These are phyloP conservation scores for Turritopsis dohrnii DNA, from an alignment of 30 jellyfish, hydroid and myxozoan genomes.

Conservation along the genomic window DNA sequence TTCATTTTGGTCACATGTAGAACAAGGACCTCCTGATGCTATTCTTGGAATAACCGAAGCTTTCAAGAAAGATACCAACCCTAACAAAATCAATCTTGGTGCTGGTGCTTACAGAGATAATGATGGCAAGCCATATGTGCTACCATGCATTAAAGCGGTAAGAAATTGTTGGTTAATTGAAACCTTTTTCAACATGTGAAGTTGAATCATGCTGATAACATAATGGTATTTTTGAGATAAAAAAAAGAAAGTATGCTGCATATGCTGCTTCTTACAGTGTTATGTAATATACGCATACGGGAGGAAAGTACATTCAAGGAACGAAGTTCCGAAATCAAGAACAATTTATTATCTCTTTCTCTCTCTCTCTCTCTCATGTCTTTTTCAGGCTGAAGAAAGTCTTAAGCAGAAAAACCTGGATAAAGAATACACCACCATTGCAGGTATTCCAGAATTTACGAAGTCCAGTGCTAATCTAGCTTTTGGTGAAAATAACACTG, in stretches of 20 bases:
- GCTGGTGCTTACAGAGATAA: constrained; percentile 97
- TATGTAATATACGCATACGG: no score
- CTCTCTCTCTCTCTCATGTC: no score
- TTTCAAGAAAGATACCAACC: constrained; percentile 69
- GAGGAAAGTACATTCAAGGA: no score
- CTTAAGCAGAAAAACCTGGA: constrained; percentile 51
- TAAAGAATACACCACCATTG: constrained; percentile 81
- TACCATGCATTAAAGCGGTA: constrained; percentile 79
- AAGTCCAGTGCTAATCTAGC: constrained; percentile 77
- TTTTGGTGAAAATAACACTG: constrained; percentile 66
- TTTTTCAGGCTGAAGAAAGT: constrained; percentile 67
- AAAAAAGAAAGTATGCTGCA: no score
- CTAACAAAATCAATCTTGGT: constrained; percentile 83
- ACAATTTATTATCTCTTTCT: no score
- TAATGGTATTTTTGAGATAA: neutral
- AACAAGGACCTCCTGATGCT: constrained; percentile 97
- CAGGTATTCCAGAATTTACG: constrained; percentile 70
- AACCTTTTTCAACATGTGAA: neutral
- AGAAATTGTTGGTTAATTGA: neutral
- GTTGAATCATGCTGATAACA: neutral
- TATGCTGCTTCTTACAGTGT: no score
- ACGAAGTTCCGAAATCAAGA: no score
- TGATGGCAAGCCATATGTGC: constrained; percentile 84
- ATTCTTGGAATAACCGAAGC: constrained; percentile 95
- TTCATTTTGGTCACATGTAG: constrained; percentile 87